Evolutionary conservation across 1,140 invertebrate species (phyloP), one percentile per base, ranked within the genome.

Genomic region (Microplitis mediator): DNA sequence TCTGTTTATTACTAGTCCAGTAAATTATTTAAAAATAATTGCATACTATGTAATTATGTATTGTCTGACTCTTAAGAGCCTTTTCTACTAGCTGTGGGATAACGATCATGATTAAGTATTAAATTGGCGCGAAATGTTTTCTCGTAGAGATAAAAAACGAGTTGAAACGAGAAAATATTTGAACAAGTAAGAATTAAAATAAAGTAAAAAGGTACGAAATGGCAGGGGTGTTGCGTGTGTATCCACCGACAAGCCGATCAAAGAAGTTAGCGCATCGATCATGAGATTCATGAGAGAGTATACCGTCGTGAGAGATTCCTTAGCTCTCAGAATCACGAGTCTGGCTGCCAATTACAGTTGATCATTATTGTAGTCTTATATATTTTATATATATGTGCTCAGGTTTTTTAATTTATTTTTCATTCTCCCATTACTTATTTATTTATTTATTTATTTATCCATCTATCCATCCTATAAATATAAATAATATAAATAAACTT

Each of bases 251-350:
- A 35, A 36, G 11, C 51, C 8, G 51, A 68, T 14, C 23, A 56
- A 61, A 56, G 35, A 62, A 52, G 45, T 39, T 56, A 23, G 31
- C 32, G 50, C 58, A 63, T 71, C 69, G 61, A 71, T 71, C 69
- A 64, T 63, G 61, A 71, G 45, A 71, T 71, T 71, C 60, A 64
- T 58, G 60, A 63, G 69, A 45, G 8, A 45, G 39, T 45, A 45
- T 11, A 45, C 11, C 60, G 35, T 63, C 60, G 45, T 16, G 45
- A 54, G 60, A 36, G 39, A 63, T 71, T 71, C 60, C 34, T 45
- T 50, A 56, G 35, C 56, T 50, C 39, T 9, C 11, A 45, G 39
- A 34, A 35, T 69, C 67, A 69, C 67, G 67, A 69, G 34, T 23
- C n/a, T 61, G 2, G 3, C 39, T 45, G 54, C 56, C 67, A 69